Percentiles rank a stretch among this genome's conserved stretches.
phyloP scores from a whole-genome alignment of 2,888 invertebrate species.

The Drosophila buzzatii region DNA sequence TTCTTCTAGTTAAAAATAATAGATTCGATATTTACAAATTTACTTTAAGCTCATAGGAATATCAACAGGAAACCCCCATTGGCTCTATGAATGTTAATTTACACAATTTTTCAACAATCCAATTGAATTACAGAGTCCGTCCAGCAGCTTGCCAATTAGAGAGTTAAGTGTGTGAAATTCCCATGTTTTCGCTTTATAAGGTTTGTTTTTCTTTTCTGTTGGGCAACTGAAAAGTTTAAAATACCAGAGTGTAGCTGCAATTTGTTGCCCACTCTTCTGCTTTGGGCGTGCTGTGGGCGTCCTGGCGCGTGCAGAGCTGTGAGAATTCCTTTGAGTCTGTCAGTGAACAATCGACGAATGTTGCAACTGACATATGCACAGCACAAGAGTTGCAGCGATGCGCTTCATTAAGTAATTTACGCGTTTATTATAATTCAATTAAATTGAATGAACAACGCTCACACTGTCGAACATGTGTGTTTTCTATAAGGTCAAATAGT shows the following conservation, averaged over 20 bases:
- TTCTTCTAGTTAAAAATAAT: neutral
- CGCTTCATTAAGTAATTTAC: conserved; percentile 76
- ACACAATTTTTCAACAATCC: neutral
- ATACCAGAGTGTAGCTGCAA: neutral
- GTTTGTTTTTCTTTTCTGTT: neutral
- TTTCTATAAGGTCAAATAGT: neutral
- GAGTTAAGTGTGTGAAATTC: neutral
- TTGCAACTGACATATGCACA: conserved; percentile 56
- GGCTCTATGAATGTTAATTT: neutral
- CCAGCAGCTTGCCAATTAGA: neutral
- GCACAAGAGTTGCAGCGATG: conserved; percentile 46
- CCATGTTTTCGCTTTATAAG: neutral
- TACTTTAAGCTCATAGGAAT: neutral
- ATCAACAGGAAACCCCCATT: neutral
- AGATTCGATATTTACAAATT: neutral
- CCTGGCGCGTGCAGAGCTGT: conserved; percentile 13
- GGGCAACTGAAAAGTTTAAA: conserved; percentile 12
- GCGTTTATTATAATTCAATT: conserved; percentile 65
- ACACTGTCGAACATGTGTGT: neutral
- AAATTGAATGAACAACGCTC: conserved; percentile 48
- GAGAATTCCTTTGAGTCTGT: conserved; percentile 45
- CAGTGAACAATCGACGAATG: conserved; percentile 43
- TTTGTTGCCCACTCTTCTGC: conserved; percentile 8
- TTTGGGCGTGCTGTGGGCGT: no score
- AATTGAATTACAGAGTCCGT: neutral